These are phyloP conservation scores for Callyntrura guangdongensis DNA, from an alignment of 2,888 invertebrate genomes.

Conservation along the genomic window DNA sequence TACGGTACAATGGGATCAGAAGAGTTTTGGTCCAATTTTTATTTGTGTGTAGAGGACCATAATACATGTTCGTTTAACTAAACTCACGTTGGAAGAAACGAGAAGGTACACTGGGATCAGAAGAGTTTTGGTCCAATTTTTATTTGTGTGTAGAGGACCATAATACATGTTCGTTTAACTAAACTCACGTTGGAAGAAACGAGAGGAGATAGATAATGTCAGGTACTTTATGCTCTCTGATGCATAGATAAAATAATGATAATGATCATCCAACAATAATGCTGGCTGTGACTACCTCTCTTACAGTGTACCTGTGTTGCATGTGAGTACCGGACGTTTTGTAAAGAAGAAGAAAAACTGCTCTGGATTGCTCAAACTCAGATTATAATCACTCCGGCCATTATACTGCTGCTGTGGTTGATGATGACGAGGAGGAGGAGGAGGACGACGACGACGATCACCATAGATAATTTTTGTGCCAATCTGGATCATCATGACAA, in stretches of 20 bases:
- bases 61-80: slow-evolving; percentile 1
- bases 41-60: neutral
- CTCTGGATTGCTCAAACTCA: slow-evolving; percentile 69
- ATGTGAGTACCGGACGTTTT: slow-evolving; percentile 71
- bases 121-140: neutral
- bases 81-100: neutral
- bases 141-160: neutral
- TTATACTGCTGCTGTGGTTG: neutral
- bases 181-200: neutral
- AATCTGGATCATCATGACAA: slow-evolving; percentile 61
- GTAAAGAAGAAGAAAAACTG: slow-evolving; percentile 57
- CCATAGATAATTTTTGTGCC: slow-evolving; percentile 76
- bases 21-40: neutral
- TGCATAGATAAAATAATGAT: slow-evolving; percentile 57
- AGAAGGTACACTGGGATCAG: too few species aligned
- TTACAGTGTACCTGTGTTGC: neutral
- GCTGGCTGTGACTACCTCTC: neutral
- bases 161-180: neutral
- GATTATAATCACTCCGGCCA: slow-evolving; percentile 58
- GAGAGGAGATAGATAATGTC: neutral
- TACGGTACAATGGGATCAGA: too few species aligned
- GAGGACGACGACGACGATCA: slow-evolving; percentile 67
- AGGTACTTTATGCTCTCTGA: slow-evolving; percentile 2
- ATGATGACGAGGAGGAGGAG: slow-evolving; percentile 49
- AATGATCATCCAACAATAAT: neutral